Conservation (phyloP, 2,113 vertebrate genomes). For the Emberiza fucata region DNA sequence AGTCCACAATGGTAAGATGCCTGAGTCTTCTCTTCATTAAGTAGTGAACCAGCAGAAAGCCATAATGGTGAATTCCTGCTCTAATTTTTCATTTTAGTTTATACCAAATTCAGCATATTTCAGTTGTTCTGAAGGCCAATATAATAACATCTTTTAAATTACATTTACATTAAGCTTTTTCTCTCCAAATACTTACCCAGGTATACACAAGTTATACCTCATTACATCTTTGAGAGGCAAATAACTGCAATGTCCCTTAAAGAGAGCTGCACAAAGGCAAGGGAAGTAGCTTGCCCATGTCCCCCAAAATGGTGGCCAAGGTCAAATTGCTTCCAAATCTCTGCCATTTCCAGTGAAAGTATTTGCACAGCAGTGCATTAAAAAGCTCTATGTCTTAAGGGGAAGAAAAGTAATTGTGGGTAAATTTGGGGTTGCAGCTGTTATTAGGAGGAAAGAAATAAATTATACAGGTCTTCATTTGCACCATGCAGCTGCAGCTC, state of each 20-base stretch:
- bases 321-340: not conserved
- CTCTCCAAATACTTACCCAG: not conserved
- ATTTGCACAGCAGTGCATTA: not conserved
- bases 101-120: not conserved
- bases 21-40: not conserved
- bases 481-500: not conserved
- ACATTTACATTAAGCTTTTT: not conserved
- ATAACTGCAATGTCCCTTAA: not conserved
- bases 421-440: not conserved
- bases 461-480: not conserved
- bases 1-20: not conserved
- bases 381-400: not conserved
- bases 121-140: not conserved
- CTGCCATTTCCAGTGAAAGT: not conserved
- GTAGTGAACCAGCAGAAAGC: not conserved
- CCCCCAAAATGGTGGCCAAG: not conserved
- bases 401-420: not conserved
- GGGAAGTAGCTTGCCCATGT: not conserved
- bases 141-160: not conserved
- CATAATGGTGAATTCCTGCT: not conserved
- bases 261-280: not conserved
- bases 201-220: not conserved
- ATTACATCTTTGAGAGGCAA: not conserved
- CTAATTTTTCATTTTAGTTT: not conserved
- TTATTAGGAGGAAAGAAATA: not conserved